These are phyloP conservation scores for Tridacna gigas DNA, from an alignment of 2,888 invertebrate genomes.

Conservation along the genomic window DNA sequence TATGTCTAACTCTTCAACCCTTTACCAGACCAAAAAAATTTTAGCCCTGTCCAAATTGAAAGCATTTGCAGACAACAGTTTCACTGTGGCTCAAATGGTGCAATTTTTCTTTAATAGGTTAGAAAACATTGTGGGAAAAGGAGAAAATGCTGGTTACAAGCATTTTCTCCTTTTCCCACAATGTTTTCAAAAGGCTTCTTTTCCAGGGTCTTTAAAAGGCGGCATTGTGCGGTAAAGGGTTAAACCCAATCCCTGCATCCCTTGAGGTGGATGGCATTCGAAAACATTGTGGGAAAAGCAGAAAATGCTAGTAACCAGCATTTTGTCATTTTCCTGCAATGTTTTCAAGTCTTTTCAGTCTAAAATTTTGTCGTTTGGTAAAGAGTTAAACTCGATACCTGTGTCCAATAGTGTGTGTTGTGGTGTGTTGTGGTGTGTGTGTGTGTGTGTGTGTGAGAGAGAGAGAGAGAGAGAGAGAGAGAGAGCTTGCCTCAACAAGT, in stretches of 20 bases:
- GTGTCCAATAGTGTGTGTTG: background rate
- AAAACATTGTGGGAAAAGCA: background rate
- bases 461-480: background rate
- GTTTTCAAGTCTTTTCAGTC: background rate
- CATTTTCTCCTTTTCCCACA: background rate
- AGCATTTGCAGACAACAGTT: too few species aligned
- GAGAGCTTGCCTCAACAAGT: constrained; percentile 7
- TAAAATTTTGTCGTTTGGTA: too few species aligned
- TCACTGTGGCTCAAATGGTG: too few species aligned
- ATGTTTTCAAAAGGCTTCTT: too few species aligned
- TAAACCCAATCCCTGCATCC: too few species aligned
- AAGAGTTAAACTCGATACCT: background rate
- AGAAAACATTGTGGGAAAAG: background rate
- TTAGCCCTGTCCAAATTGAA: too few species aligned
- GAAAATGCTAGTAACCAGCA: background rate
- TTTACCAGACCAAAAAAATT: too few species aligned
- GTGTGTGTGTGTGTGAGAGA: background rate
- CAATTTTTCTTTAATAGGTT: too few species aligned
- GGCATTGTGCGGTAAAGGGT: too few species aligned
- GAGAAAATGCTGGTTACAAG: background rate
- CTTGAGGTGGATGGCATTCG: too few species aligned
- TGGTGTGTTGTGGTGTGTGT: background rate
- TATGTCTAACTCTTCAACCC: too few species aligned
- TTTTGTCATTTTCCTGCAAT: background rate
- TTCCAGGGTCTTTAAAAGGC: too few species aligned